Evolutionary conservation across 2,888 invertebrate genomes (phyloP), one percentile per base, ranked within the genome.

Genomic region (Thecophora atra): DNA sequence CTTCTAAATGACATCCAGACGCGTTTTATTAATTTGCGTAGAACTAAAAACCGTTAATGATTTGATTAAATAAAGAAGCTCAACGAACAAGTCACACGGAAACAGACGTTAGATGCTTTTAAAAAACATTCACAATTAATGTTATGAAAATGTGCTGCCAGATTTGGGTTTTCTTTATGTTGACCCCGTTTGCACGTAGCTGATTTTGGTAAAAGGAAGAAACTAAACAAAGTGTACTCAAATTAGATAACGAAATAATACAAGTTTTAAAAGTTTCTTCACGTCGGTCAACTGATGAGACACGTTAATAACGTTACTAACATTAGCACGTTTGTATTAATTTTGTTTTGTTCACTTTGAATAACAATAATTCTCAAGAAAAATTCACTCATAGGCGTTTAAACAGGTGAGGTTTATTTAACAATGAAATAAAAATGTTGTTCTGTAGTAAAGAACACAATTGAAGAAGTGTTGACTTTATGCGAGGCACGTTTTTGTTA

Each of bases 401-500:
- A 26, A 60, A 19, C n/a, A 26, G 8, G 15, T 21, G 13, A n/a
- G n/a, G 24, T 56, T 56, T 21, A 26, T 56, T 56, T 26, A n/a
- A 26, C 30, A 26, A 60, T 30, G 30, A 60, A 30, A 21, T 26
- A 56, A 17, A 21, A 24, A 56, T 56, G 37, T 37, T 37, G 37
- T 37, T 37, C 37, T 37, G 37, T 37, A 37, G 37, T 37, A 28
- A 26, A 60, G 6, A 30, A n/a, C 17, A 60, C 47, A 37, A 37
- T 11, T 37, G 11, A 24, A 13, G 13, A 15, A 15, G 24, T 60
- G 17, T 60, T 17, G 17, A 30, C 30, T 17, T 17, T 60, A 60
- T 60, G 60, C 60, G 3, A 17, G 30, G 19, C 60, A 60, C 60
- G 60, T 60, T 60, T 60, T 30, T 17, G 28, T 30, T 30, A 60